Conservation (phyloP, 2,797 vertebrate species). For the Chromis chromis region DNA sequence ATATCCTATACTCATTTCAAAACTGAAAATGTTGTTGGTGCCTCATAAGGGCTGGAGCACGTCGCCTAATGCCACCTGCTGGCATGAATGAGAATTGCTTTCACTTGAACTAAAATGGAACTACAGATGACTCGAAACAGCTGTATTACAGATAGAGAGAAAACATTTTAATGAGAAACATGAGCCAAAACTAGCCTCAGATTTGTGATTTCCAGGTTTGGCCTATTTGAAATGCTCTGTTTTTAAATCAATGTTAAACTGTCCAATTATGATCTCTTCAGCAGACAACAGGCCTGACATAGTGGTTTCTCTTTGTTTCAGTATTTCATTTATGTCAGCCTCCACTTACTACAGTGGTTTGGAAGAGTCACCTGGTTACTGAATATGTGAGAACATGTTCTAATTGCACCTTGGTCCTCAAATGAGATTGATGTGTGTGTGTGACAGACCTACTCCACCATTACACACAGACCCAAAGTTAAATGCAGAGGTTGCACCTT, state of each 20-base stretch:
- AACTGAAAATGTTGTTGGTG: conserved; percentile 18
- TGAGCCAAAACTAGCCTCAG: conserved; percentile 1
- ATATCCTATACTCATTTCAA: conserved; percentile 42
- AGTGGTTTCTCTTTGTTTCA: conserved; percentile 41
- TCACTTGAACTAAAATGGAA: conserved; percentile 34
- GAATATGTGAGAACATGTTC: conserved; percentile 48
- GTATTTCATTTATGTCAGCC: conserved; percentile 56
- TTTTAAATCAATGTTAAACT: conserved; percentile 15
- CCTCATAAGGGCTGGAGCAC: conserved; percentile 15
- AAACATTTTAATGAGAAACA: conserved; percentile 31
- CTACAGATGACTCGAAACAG: conserved; percentile 4
- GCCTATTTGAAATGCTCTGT: conserved; percentile 24
- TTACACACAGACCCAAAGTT: conserved; percentile 71
- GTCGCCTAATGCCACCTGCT: conserved; percentile 78
- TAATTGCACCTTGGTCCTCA: conserved; percentile 70
- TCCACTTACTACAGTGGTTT: conserved; percentile 38
- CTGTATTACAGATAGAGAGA: conserved; percentile 20
- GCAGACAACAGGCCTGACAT: conserved; percentile 12
- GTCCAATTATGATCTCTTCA: conserved; percentile 38
- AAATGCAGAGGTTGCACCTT: conserved; percentile 75
- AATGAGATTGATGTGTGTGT: conserved; percentile 64
- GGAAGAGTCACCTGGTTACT: conserved; percentile 25
- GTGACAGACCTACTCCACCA: conserved; percentile 43
- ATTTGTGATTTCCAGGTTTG: conserved; percentile 32
- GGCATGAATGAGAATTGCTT: conserved; percentile 63